phyloP scores from a whole-genome alignment of 2,113 vertebrate genomes.

The Prolemur simus region DNA sequence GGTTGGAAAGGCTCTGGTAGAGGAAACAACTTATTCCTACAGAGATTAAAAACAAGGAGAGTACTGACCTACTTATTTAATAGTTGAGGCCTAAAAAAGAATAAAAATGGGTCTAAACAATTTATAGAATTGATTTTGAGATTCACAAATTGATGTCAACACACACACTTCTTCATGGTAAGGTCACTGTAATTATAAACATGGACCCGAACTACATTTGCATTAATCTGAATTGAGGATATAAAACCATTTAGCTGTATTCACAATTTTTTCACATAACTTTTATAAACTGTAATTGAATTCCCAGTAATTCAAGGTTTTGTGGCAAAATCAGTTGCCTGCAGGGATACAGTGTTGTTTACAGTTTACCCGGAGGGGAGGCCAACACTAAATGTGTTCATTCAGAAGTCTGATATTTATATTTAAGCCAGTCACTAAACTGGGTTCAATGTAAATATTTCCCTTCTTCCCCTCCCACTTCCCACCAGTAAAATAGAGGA shows the following conservation, averaged over 20 bases:
- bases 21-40: neutral
- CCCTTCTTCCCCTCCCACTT: neutral
- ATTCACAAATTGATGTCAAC: neutral
- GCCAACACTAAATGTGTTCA: neutral
- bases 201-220: neutral
- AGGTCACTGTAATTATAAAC: neutral
- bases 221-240: neutral
- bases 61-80: neutral
- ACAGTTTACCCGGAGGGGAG: neutral
- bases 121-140: neutral
- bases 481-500: neutral
- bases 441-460: neutral
- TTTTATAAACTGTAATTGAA: slow-evolving; percentile 52
- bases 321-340: slow-evolving; percentile 53
- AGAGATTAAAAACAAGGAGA: neutral
- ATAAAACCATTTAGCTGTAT: neutral
- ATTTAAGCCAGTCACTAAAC: neutral
- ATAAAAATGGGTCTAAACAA: neutral
- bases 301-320: slow-evolving; percentile 40
- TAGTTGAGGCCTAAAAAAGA: neutral
- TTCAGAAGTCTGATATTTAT: neutral
- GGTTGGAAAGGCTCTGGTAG: neutral
- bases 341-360: neutral
- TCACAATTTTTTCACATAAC: neutral
- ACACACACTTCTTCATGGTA: neutral